These are phyloP conservation scores for Amphilophus citrinellus DNA, from an alignment of 2,113 vertebrate species.

Conservation along the genomic window DNA sequence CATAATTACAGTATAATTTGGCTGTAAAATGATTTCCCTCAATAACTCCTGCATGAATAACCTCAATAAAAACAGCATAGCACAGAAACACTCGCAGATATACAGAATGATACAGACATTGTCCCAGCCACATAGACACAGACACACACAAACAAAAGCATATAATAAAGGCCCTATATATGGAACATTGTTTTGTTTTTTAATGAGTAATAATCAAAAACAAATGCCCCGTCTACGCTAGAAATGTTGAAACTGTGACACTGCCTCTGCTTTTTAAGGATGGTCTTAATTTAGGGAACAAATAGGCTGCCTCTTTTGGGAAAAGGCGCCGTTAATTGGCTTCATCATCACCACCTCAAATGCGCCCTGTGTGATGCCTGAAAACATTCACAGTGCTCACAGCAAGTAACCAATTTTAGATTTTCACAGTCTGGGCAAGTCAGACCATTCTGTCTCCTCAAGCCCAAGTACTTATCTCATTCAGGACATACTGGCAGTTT, in stretches of 20 bases:
- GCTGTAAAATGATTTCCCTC: slow-evolving; percentile 76
- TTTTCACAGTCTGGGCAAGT: slow-evolving; percentile 50
- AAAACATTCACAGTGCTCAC: slow-evolving; percentile 47
- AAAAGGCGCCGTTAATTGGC: slow-evolving; percentile 26
- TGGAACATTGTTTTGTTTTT: slow-evolving; percentile 4
- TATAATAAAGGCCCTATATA: neutral
- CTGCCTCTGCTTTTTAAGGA: slow-evolving; percentile 15
- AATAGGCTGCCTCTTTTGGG: slow-evolving; percentile 35
- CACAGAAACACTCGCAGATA: slow-evolving; percentile 35
- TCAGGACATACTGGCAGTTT: slow-evolving; percentile 23
- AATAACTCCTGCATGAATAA: slow-evolving; percentile 76
- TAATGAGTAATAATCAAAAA: slow-evolving; percentile 3
- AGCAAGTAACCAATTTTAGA: slow-evolving; percentile 53
- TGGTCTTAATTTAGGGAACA: slow-evolving; percentile 35
- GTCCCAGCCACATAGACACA: slow-evolving; percentile 13
- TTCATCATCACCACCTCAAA: slow-evolving; percentile 39
- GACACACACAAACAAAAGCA: slow-evolving; percentile 8
- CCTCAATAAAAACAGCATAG: slow-evolving; percentile 68
- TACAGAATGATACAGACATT: slow-evolving; percentile 14
- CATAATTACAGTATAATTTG: slow-evolving; percentile 80
- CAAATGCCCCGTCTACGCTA: neutral
- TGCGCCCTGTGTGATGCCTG: slow-evolving; percentile 31
- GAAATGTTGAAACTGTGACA: neutral
- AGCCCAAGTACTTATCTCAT: slow-evolving; percentile 58
- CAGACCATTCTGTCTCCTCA: slow-evolving; percentile 40